phyloP scores from a whole-genome alignment of 2,888 invertebrate genomes.

The Pogonocherus hispidulus region DNA sequence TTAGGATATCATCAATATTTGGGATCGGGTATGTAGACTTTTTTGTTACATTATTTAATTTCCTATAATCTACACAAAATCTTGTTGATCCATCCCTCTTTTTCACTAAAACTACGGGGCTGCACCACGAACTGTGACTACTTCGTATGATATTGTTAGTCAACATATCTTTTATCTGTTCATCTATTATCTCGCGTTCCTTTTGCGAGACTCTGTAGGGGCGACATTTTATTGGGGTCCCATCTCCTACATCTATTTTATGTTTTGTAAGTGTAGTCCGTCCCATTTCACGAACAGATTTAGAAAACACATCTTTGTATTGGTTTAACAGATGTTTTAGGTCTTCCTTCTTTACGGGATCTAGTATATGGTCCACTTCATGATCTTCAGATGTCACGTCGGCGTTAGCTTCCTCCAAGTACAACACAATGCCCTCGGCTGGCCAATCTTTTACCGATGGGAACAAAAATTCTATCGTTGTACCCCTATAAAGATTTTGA shows the following conservation, averaged over 20 bases:
- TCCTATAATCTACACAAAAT: neutral
- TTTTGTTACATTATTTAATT: neutral
- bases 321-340: neutral
- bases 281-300: neutral
- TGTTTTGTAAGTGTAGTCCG: slow-evolving; percentile 34
- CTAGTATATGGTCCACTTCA: neutral
- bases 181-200: neutral
- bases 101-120: neutral
- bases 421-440: too few relatives aligned
- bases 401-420: too few relatives aligned
- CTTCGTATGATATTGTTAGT: neutral
- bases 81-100: neutral
- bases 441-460: too few relatives aligned
- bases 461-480: too few relatives aligned
- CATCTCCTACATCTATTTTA: slow-evolving; percentile 40
- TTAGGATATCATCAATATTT: neutral
- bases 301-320: too few relatives aligned
- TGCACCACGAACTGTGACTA: neutral
- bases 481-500: too few relatives aligned
- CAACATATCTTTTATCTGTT: slow-evolving; percentile 2
- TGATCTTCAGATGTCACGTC: neutral
- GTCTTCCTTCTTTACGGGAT: neutral
- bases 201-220: slow-evolving; percentile 37
- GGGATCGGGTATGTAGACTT: neutral
- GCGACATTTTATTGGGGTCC: slow-evolving; percentile 38